Conservation (phyloP, 1,140 invertebrate species). For the Drosophila ambigua region DNA sequence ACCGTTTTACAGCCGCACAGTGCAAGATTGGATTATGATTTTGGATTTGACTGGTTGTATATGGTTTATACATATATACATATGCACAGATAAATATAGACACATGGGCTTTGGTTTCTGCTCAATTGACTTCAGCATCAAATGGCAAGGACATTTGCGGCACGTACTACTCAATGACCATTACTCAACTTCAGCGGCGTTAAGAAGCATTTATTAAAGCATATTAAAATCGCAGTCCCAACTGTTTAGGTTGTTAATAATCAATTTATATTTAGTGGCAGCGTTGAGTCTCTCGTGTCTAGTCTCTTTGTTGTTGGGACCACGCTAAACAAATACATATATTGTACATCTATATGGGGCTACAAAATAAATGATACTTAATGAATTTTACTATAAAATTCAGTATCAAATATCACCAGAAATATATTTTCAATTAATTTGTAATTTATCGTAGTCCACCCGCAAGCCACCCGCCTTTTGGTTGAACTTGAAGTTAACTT, state of each 20-base stretch:
- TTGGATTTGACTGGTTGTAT: no score
- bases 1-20: no score
- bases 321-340: conserved; percentile 43
- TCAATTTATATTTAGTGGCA: conserved; percentile 43
- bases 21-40: no score
- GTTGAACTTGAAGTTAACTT: conserved; percentile 46
- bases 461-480: conserved; percentile 37
- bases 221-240: conserved; percentile 8
- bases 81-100: no score
- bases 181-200: conserved; percentile 28
- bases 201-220: conserved; percentile 43
- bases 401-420: conserved; percentile 35
- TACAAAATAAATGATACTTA: conserved; percentile 47
- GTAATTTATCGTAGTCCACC: conserved; percentile 27
- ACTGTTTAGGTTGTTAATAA: conserved; percentile 57
- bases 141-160: conserved; percentile 52
- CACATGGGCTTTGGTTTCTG: not conserved
- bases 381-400: conserved; percentile 10
- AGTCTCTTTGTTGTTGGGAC: not conserved
- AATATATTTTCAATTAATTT: conserved; percentile 38
- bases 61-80: no score
- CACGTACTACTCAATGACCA: conserved; percentile 18
- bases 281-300: conserved; percentile 21
- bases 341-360: conserved; percentile 9
- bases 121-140: conserved; percentile 38